A percentile compares a stretch with the other conserved stretches of the same genome.
phyloP scores from a whole-genome alignment of 2,888 invertebrate species.

The Microdon myrmicae region DNA sequence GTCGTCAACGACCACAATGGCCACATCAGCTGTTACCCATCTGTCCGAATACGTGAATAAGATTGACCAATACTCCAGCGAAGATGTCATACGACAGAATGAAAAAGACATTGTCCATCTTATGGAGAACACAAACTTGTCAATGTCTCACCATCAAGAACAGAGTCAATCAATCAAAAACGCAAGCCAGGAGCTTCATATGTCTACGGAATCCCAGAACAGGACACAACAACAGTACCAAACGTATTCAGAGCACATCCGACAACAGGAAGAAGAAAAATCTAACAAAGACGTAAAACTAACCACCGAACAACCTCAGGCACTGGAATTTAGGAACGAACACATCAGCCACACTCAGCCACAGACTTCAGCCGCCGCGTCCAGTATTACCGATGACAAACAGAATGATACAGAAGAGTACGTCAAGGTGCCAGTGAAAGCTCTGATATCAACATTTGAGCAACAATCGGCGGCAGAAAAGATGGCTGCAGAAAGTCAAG shows the following conservation, averaged over 20 bases:
- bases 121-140: slow-evolving; percentile 42
- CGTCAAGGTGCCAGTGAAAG: slow-evolving; percentile 66
- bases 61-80: slow-evolving; percentile 17
- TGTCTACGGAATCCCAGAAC: slow-evolving; percentile 9
- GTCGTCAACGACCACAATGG: not conserved
- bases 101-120: slow-evolving; percentile 55
- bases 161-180: slow-evolving; percentile 47
- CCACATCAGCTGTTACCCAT: not conserved
- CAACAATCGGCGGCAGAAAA: slow-evolving; percentile 67
- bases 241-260: slow-evolving; percentile 14
- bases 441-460: slow-evolving; percentile 73
- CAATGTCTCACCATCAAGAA: slow-evolving; percentile 1
- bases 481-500: slow-evolving; percentile 26
- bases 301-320: not conserved
- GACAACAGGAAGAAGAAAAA: slow-evolving; percentile 21
- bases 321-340: not conserved
- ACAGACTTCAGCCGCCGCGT: not conserved
- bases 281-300: not conserved
- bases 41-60: slow-evolving; percentile 6
- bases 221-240: slow-evolving; percentile 23
- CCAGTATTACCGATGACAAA: slow-evolving; percentile 6
- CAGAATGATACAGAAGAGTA: slow-evolving; percentile 53
- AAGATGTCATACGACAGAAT: slow-evolving; percentile 38
- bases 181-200: slow-evolving; percentile 46
- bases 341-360: not conserved